Conservation (phyloP, 35 echinoderm and acorn worm genomes). For the Apostichopus japonicus region DNA sequence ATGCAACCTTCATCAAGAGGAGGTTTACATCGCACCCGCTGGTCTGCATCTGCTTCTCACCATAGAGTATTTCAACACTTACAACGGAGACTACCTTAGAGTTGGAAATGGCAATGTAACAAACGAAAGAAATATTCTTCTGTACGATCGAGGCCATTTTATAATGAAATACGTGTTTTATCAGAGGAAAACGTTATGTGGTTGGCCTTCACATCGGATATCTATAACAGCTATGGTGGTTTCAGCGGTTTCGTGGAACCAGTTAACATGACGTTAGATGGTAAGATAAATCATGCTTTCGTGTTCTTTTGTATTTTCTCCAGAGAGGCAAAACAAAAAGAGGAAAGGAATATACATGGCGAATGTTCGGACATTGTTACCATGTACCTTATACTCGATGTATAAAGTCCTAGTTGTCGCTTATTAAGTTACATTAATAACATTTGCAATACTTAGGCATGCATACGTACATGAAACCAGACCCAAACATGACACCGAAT, state of each 20-base stretch:
- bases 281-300: background rate
- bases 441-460: no score
- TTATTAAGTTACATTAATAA: no score
- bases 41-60: background rate
- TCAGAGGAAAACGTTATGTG: slow-evolving; percentile 15
- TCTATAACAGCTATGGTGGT: background rate
- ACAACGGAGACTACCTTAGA: background rate
- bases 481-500: no score
- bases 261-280: background rate
- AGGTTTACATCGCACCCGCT: background rate
- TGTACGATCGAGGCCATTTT: background rate
- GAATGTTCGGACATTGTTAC: no score
- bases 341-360: no score
- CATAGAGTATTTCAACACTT: background rate
- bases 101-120: background rate
- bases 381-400: no score
- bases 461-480: no score
- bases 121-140: background rate
- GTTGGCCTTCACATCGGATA: background rate
- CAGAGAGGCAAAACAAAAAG: no score
- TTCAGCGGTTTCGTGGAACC: background rate
- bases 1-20: background rate
- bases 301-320: no score
- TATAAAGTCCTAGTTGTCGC: no score
- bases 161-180: background rate